Conservation (phyloP, 2,113 vertebrate species). For the Morone saxatilis region DNA sequence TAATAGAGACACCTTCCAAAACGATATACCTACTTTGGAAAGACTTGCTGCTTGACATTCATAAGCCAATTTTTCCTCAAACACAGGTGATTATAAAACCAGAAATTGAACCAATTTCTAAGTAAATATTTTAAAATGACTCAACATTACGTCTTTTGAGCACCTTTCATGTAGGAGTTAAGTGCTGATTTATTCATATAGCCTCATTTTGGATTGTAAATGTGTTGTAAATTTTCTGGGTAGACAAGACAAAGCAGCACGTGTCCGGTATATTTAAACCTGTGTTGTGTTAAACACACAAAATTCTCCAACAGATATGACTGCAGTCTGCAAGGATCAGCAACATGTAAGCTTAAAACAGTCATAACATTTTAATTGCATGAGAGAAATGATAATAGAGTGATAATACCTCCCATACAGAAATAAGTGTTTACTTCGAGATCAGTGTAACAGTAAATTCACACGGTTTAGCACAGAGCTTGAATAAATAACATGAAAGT, state of each 20-base stretch:
- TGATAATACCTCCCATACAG: background rate
- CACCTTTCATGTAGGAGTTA: background rate
- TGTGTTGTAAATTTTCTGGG: constrained; percentile 8
- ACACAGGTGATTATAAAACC: constrained; percentile 29
- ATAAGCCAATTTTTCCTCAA: background rate
- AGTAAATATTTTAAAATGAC: constrained; percentile 5
- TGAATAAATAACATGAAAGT: constrained; percentile 28
- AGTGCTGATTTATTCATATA: constrained; percentile 25
- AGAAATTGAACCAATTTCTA: constrained; percentile 19
- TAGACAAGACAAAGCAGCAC: background rate
- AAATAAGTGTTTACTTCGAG: constrained; percentile 11
- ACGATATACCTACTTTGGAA: background rate
- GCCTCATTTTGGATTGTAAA: constrained; percentile 17
- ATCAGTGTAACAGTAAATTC: constrained; percentile 6
- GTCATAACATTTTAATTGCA: background rate
- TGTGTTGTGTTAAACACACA: background rate
- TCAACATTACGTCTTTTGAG: background rate
- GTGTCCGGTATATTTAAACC: background rate
- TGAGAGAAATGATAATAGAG: constrained; percentile 15
- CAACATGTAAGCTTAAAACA: background rate
- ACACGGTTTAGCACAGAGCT: background rate
- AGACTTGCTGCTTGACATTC: constrained; percentile 31
- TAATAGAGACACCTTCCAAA: constrained; percentile 20
- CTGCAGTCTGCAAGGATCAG: background rate
- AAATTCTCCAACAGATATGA: background rate